Conservation (phyloP, 2,888 invertebrate genomes). For the Cephus pulcher region DNA sequence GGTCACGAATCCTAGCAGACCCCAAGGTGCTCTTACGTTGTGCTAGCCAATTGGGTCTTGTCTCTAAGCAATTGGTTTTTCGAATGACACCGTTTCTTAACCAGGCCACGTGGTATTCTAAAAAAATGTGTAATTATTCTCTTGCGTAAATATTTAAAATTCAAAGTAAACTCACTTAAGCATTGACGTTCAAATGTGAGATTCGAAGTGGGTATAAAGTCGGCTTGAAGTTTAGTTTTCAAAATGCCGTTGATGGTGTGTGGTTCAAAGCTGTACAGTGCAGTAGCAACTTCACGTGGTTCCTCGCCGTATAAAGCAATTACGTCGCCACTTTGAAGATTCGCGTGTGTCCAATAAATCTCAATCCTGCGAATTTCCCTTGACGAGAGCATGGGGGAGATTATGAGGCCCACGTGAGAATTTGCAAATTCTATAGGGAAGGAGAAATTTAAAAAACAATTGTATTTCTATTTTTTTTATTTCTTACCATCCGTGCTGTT, state of each 20-base stretch:
- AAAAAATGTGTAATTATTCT: conserved; percentile 7
- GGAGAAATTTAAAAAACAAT: neutral
- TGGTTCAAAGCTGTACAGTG: conserved; percentile 29
- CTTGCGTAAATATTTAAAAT: conserved; percentile 1
- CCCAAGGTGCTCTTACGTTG: conserved; percentile 66
- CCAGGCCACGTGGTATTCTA: conserved; percentile 50
- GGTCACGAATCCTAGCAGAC: conserved; percentile 66
- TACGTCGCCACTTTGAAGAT: conserved; percentile 37
- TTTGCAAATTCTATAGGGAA: conserved; percentile 32
- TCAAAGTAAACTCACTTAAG: conserved; percentile 37
- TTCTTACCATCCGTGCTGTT: neutral
- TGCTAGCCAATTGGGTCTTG: conserved; percentile 73
- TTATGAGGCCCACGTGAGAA: conserved; percentile 44
- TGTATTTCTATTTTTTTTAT: neutral
- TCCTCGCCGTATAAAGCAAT: conserved; percentile 40
- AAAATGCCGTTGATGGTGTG: conserved; percentile 33
- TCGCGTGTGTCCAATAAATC: conserved; percentile 50
- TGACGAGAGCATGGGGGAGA: conserved; percentile 47
- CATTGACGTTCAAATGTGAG: conserved; percentile 45
- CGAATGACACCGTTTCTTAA: conserved; percentile 53
- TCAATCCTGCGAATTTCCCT: conserved; percentile 44
- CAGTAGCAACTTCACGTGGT: conserved; percentile 15
- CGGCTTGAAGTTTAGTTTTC: conserved; percentile 44
- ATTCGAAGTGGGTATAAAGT: conserved; percentile 41
- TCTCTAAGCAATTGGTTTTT: conserved; percentile 67